phyloP scores from a whole-genome alignment of 2,888 invertebrate genomes.

The Opisthograptis luteolata region DNA sequence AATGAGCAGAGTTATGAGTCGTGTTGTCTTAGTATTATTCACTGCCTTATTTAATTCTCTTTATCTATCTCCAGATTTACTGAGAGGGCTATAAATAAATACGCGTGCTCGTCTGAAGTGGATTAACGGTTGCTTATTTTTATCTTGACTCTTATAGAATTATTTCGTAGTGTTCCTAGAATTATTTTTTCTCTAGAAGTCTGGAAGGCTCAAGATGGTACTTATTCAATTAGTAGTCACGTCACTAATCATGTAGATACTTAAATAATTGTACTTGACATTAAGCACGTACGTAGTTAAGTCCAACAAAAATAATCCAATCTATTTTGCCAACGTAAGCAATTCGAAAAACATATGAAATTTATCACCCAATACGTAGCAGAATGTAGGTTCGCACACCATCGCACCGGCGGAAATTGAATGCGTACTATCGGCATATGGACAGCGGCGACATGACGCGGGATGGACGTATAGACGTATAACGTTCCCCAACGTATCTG shows the following conservation, averaged over 20 bases:
- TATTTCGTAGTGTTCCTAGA: no score
- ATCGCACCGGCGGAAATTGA: slow-evolving; percentile 66
- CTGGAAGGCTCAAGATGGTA: no score
- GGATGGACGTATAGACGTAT: slow-evolving; percentile 32
- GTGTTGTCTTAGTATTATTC: slow-evolving; percentile 57
- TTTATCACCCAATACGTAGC: slow-evolving; percentile 51
- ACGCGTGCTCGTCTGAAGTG: neutral
- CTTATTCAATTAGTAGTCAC: no score
- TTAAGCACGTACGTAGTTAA: no score
- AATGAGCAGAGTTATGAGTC: slow-evolving; percentile 68
- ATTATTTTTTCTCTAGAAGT: no score
- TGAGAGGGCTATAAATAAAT: neutral
- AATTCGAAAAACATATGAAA: slow-evolving; percentile 39
- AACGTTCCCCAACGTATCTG: slow-evolving; percentile 59
- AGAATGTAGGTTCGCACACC: slow-evolving; percentile 51
- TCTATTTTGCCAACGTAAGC: slow-evolving; percentile 25
- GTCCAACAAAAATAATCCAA: no score
- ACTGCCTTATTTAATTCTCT: slow-evolving; percentile 46
- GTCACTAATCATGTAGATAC: no score
- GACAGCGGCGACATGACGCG: slow-evolving; percentile 53
- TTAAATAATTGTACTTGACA: no score
- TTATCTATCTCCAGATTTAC: slow-evolving; percentile 30
- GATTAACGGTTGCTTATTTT: neutral
- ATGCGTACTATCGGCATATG: slow-evolving; percentile 62
- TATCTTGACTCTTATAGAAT: no score